Evolutionary conservation across 37 sponge, comb jelly and placozoan species (phyloP), one percentile per base, ranked within the genome.

Genomic region (Chondrosia reniformis): DNA sequence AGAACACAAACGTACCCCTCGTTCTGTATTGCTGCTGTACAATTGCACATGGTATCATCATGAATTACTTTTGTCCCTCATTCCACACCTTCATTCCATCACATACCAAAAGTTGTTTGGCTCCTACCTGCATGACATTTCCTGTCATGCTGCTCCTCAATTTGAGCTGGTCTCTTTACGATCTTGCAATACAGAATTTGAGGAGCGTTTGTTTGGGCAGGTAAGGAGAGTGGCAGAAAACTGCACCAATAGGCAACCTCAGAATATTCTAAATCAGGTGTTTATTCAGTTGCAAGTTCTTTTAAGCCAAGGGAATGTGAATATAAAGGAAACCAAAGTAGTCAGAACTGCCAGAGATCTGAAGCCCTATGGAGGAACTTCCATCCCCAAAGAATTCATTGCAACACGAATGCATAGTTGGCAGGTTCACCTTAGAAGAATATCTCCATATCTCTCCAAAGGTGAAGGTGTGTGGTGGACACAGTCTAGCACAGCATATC

Each of bases 151-250:
- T 4, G 36, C 55, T 6, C 33, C 31, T 45, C 66, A 66, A 17
- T 79, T 41, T 19, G 67, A 79, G 67, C 32, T 66, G 1, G 37
- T 79, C 0, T 66, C 40, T 10, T 10, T 79, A 17, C 0, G 27
- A 30, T 79, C 80, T 25, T 38, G 41, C 24, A 79, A 79, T 42
- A 61, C 80, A 0, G 80, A 79, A 28, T 58, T 39, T 27, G 62
- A 79, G 0, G 73, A 81, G 41, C 55, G 72, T 31, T 33, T 72
- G 1, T 72, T 81, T 65, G 65, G 57, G 30, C 81, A 81, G n/a
- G 40, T 42, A 8, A 66, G 33, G 21, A 45, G 33, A 33, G 45
- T 77, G 0, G 27, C 46, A 9, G 55, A 64, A 52, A 45, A 67
- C 67, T 45, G 33, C 21, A 79, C 52, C 46, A 79, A 49, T 17